These are phyloP conservation scores for Puma concolor DNA, from an alignment of 2,113 vertebrate genomes.

Conservation along the genomic window DNA sequence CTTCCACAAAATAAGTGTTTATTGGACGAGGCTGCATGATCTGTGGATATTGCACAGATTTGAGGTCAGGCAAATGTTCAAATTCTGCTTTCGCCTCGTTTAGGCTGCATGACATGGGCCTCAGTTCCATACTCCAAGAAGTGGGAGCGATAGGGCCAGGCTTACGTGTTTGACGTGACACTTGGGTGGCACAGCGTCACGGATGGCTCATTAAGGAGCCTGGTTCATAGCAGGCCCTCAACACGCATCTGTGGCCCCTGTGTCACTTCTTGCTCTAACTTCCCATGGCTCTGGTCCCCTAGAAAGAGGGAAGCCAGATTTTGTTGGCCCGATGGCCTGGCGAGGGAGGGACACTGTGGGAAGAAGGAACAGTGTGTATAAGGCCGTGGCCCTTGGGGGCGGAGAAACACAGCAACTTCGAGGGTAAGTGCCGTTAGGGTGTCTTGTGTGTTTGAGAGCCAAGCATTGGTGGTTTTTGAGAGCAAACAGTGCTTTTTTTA, in stretches of 20 bases:
- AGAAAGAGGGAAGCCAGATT: background rate
- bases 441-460: fast-evolving
- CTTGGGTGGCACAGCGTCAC: fast-evolving
- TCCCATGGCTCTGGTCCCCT: background rate
- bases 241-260: fast-evolving
- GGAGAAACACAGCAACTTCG: fast-evolving
- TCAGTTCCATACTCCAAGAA: background rate
- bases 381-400: fast-evolving
- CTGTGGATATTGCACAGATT: fast-evolving
- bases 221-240: background rate
- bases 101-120: background rate
- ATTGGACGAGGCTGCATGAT: no score
- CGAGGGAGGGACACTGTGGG: background rate
- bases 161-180: no score
- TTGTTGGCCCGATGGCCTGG: background rate
- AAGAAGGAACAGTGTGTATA: background rate
- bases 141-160: fast-evolving
- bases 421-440: background rate
- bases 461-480: background rate
- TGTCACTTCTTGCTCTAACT: background rate
- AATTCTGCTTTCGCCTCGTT: background rate
- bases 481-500: background rate
- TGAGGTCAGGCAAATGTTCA: background rate
- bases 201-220: background rate
- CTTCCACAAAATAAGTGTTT: background rate